phyloP scores from a whole-genome alignment of 2,888 invertebrate species.

The Unio pictorum region DNA sequence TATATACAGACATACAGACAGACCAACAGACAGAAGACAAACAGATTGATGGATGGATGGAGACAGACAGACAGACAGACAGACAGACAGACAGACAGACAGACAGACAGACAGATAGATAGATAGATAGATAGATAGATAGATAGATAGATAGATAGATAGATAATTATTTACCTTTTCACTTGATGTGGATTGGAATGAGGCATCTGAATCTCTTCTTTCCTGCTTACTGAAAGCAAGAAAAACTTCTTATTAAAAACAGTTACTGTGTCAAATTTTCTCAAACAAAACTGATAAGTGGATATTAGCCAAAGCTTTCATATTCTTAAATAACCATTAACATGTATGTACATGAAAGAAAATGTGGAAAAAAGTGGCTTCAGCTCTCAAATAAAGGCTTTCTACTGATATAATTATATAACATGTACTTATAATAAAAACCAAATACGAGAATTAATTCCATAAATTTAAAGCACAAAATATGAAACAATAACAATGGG shows the following conservation, averaged over 20 bases:
- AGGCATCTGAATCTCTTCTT: constrained; percentile 57
- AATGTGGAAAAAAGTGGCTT: too few species aligned
- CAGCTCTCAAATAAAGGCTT: too few species aligned
- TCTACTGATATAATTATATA: too few species aligned
- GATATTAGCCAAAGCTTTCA: background rate
- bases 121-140: background rate
- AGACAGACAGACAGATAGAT: background rate
- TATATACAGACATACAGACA: too few species aligned
- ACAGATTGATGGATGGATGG: too few species aligned
- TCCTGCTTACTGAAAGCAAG: constrained; percentile 46
- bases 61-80: background rate
- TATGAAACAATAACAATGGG: too few species aligned
- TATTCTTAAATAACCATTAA: background rate
- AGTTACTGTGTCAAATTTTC: too few species aligned
- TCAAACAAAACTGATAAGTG: too few species aligned
- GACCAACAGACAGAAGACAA: too few species aligned
- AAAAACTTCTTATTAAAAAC: background rate
- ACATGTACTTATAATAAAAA: too few species aligned
- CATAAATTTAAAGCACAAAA: too few species aligned
- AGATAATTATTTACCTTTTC: constrained; percentile 54
- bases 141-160: background rate
- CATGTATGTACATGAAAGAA: background rate
- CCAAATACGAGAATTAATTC: too few species aligned
- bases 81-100: background rate
- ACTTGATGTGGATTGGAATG: constrained; percentile 65